Conservation (phyloP, 2,888 invertebrate genomes). For the Trichogramma dendrolimi region DNA sequence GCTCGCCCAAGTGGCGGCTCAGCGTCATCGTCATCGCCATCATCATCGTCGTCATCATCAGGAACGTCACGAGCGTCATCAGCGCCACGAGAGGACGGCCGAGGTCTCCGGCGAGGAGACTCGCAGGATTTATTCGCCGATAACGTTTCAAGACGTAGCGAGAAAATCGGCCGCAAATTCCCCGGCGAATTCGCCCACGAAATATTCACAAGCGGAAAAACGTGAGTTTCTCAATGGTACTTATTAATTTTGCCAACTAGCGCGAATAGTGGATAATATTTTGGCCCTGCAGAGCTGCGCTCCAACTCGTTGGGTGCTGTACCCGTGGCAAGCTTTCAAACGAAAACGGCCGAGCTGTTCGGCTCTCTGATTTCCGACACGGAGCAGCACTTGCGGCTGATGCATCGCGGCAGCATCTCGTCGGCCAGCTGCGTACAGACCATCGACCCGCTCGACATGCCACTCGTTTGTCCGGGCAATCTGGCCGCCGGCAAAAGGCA, state of each 20-base stretch:
- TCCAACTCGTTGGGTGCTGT: conserved; percentile 68
- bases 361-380: conserved; percentile 59
- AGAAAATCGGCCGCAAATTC: conserved; percentile 74
- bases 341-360: conserved; percentile 56
- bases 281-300: conserved; percentile 56
- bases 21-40: conserved; percentile 10
- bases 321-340: conserved; percentile 52
- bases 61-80: conserved; percentile 34
- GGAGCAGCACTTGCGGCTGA: conserved; percentile 55
- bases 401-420: conserved; percentile 53
- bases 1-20: conserved; percentile 1
- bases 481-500: too few species aligned
- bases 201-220: conserved; percentile 29
- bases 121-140: conserved; percentile 71
- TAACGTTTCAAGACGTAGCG: conserved; percentile 80
- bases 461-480: too few species aligned
- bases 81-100: conserved; percentile 10
- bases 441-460: background rate
- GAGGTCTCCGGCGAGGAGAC: conserved; percentile 59
- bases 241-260: background rate
- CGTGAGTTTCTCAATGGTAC: conserved; percentile 35
- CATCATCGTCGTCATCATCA: conserved; percentile 17
- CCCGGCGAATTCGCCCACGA: conserved; percentile 57
- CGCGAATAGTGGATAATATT: background rate
- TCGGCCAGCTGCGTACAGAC: background rate